Percentiles rank a stretch among this genome's conserved stretches.
Evolutionary conservation across 2,113 vertebrate species (phyloP).

Genomic region (Vombatus ursinus): DNA sequence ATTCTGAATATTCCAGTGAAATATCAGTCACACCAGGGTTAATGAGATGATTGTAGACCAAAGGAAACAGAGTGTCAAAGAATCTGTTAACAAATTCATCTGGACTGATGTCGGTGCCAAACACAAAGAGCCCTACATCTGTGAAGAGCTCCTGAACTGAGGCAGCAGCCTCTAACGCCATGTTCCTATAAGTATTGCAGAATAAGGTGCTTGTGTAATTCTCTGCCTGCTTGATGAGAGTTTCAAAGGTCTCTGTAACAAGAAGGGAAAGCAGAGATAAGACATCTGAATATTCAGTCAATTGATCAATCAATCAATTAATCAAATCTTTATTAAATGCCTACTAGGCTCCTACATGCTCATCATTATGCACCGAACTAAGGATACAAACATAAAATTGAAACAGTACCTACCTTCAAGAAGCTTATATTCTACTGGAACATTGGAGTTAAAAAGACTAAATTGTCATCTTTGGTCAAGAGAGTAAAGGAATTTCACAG

Average conservation of each 20-base stretch:
- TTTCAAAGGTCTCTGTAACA: constrained; percentile 89
- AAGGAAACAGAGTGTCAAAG: constrained; percentile 90
- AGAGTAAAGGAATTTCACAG: not conserved
- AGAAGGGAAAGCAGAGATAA: constrained; percentile 27
- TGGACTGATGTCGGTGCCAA: constrained; percentile 87
- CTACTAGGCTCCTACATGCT: not conserved
- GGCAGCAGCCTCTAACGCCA: constrained; percentile 82
- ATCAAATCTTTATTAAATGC: not conserved
- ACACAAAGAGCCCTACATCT: constrained; percentile 88
- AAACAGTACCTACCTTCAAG: not conserved
- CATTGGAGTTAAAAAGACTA: not conserved
- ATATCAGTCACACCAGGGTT: constrained; percentile 81
- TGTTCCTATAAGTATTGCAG: constrained; percentile 82
- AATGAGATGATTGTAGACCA: constrained; percentile 88
- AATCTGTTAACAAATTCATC: constrained; percentile 89
- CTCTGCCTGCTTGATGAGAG: constrained; percentile 88
- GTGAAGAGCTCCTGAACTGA: constrained; percentile 89
- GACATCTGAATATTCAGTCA: constrained; percentile 20
- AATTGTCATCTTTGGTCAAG: not conserved
- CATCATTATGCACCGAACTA: not conserved
- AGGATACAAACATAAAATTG: not conserved
- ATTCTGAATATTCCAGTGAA: constrained; percentile 85
- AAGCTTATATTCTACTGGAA: not conserved
- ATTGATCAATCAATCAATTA: not conserved
- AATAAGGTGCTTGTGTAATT: constrained; percentile 88